Evolutionary conservation across 2,888 invertebrate genomes (phyloP), one percentile per base, ranked within the genome.

Genomic region (Pammene fasciana): DNA sequence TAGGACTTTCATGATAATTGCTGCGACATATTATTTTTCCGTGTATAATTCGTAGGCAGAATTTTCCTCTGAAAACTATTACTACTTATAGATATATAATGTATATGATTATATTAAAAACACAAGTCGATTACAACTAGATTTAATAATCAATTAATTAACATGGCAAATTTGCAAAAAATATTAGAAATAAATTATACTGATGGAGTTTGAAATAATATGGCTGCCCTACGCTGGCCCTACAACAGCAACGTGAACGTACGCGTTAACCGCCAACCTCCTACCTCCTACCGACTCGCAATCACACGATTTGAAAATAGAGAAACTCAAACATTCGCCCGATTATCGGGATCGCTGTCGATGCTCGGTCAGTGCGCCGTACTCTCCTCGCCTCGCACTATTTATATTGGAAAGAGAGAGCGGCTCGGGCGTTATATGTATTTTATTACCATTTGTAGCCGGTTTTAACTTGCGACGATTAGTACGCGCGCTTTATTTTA

Each of bases 391-490:
- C 83, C 86, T 85, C 86, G 87, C 88, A 91, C 91, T 92, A 91
- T 91, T 92, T 92, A 92, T 91, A 91, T 88, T 89, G 83, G 82
- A 86, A 88, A 87, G 87, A 87, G 87, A 86, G 86, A 86, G 86
- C 86, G 79, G 82, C 86, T 83, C 86, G 87, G 89, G 89, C 88
- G 86, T 87, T 84, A 85, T 86, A 83, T 81, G 82, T 87, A 90
- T 88, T 90, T 90, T 90, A 91, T 89, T 88, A 89, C 90, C 86
- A 90, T 91, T 90, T 88, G 87, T 86, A 89, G 89, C 89, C 88
- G 89, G 89, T 90, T 90, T 88, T 86, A 88, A 87, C 87, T 85
- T 85, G 85, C 84, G 81, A 83, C 86, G 85, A 88, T 89, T 88
- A 88, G 88, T 88, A 84, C 84, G 82, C 87, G 81, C 82, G 84